Evolutionary conservation across 2,113 vertebrate genomes (phyloP), one percentile per base, ranked within the genome.

Genomic region (Aplodontia rufa): DNA sequence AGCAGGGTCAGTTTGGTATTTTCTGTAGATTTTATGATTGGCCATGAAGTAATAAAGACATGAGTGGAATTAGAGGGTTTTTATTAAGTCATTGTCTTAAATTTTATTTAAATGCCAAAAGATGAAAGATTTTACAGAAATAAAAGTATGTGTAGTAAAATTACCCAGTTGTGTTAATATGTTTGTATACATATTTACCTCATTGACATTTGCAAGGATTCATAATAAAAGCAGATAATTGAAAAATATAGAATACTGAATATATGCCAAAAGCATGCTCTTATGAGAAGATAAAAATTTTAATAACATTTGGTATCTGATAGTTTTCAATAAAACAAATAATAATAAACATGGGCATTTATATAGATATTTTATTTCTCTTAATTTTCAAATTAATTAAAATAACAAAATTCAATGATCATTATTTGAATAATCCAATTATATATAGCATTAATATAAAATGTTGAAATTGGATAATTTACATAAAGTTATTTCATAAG

Each of bases 181-280:
- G 22, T 66, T 22, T 71, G 7, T 40, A 42, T 40, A n/a, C 64
- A 30, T 20, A 84, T n/a, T 40, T 87, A 16, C 5, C 10, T 90
- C 3, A 24, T 64, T 76, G 37, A 55, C 35, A 92, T 58, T 78
- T 84, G 24, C 24, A 92, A 78, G 20, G 76, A 90, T 40, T 28
- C 91, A 92, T 74, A 60, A 91, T 85, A 85, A 94, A 62, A 94
- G 40, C n/a, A 89, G 6, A 47, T 83, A 86, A 90, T 3, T 74
- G 30, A 22, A 90, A 95, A 84, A 78, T 71, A 55, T 1, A 66
- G 42, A 78, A 45, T 55, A 16, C 37, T 49, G 3, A 42, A 26
- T 60, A 55, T 81, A 32, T 86, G 12, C 7, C 53, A 47, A 95
- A 60, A 84, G 17, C 26, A 83, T 71, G 42, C 32, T 71, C 22